Percentiles rank a stretch among this genome's conserved stretches.
These are phyloP conservation scores for Empidonax traillii DNA, from an alignment of 2,113 vertebrate genomes.

Conservation along the genomic window DNA sequence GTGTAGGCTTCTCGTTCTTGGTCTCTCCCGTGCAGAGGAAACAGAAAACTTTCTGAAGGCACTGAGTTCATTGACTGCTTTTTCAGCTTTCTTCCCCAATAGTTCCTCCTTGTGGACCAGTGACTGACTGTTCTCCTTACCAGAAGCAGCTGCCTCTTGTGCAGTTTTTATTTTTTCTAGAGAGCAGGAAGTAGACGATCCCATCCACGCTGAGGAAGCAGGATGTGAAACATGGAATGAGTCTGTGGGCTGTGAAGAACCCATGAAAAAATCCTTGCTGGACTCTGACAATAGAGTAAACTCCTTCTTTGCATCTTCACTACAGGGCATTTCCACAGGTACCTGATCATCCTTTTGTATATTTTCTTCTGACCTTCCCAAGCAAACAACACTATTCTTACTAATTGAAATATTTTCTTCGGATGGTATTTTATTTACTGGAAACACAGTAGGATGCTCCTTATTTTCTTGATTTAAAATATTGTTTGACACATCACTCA, in stretches of 20 bases:
- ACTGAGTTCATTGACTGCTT: constrained; percentile 2
- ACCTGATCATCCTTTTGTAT: neutral
- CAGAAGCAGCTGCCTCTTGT: neutral
- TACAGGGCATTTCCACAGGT: neutral
- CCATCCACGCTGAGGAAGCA: neutral
- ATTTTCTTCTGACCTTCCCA: neutral
- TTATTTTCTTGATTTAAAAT: neutral
- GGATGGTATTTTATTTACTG: neutral
- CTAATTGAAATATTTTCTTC: neutral
- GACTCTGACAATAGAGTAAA: neutral
- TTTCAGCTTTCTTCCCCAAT: constrained; percentile 29
- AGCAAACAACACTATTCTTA: neutral
- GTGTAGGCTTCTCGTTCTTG: constrained; percentile 73
- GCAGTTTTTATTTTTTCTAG: neutral
- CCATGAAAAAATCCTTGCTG: constrained; percentile 9
- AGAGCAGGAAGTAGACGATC: neutral
- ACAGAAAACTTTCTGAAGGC: constrained; percentile 76
- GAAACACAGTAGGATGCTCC: neutral
- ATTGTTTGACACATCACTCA: neutral
- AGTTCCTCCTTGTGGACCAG: neutral
- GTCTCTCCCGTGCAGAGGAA: constrained; percentile 71
- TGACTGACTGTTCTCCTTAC: neutral
- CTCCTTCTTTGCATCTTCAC: neutral
- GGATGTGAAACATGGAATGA: neutral
- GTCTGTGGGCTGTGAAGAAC: constrained; percentile 48